These are phyloP conservation scores for Drosophila multiciliata DNA, from an alignment of 2,888 invertebrate genomes.

Conservation along the genomic window DNA sequence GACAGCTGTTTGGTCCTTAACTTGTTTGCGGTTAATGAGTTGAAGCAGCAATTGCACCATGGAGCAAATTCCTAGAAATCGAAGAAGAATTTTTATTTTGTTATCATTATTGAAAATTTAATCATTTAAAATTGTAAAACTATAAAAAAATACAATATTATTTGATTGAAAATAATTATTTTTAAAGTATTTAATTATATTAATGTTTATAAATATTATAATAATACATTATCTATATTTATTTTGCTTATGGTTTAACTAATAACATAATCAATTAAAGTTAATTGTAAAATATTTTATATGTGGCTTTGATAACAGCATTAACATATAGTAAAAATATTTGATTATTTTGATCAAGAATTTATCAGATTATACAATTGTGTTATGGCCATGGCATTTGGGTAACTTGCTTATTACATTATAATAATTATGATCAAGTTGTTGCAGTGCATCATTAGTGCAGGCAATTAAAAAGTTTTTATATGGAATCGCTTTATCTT, in stretches of 20 bases:
- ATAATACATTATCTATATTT: not conserved
- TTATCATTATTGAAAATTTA: not conserved
- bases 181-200: too few relatives aligned
- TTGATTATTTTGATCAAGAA: not conserved
- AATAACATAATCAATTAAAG: not conserved
- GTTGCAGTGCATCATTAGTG: conserved; percentile 81
- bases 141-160: not conserved
- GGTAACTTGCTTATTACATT: conserved; percentile 49
- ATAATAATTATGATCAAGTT: conserved; percentile 72
- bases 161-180: not conserved
- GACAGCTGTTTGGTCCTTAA: conserved; percentile 67
- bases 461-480: conserved; percentile 81
- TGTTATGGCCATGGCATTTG: conserved; percentile 31
- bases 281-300: not conserved
- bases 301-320: not conserved
- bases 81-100: not conserved
- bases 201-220: not conserved
- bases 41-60: conserved; percentile 41
- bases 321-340: not conserved
- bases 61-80: conserved; percentile 15
- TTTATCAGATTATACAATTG: conserved; percentile 28
- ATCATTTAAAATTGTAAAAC: not conserved
- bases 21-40: conserved; percentile 67
- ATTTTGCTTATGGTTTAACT: not conserved
- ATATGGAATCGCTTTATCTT: conserved; percentile 76